Conservation (phyloP, 2,888 invertebrate species). For the Pachymerium ferrugineum region DNA sequence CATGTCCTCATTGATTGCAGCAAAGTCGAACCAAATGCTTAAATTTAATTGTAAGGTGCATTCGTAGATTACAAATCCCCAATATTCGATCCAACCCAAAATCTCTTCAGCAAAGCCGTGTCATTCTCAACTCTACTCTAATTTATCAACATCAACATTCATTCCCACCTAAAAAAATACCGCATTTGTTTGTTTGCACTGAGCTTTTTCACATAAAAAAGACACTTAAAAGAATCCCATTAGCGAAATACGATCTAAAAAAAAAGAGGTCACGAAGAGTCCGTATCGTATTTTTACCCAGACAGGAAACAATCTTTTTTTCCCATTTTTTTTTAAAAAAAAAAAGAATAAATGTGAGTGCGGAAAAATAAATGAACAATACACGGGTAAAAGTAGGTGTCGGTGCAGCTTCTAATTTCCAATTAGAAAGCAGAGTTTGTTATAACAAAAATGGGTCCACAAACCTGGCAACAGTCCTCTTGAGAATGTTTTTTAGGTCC, state of each 20-base stretch:
- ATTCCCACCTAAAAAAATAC: background rate
- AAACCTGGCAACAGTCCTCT: constrained; percentile 33
- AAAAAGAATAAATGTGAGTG: background rate
- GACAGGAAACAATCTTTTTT: too few relatives aligned
- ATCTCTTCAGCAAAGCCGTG: background rate
- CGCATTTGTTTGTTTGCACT: background rate
- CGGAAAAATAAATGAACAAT: background rate
- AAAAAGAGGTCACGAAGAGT: background rate
- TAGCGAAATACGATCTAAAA: background rate
- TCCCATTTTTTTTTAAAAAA: too few relatives aligned
- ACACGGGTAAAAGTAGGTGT: background rate
- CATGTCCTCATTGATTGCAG: background rate
- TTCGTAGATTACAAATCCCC: background rate
- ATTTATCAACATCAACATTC: background rate
- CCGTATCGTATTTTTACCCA: background rate
- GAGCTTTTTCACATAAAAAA: background rate
- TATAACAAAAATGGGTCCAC: background rate
- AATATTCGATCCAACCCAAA: background rate
- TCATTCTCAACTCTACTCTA: background rate
- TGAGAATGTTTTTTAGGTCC: constrained; percentile 30
- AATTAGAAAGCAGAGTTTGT: background rate
- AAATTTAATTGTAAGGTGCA: background rate
- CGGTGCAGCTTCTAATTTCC: background rate
- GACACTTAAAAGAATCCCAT: background rate
- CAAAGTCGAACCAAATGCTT: background rate